Conservation (phyloP, 2,888 invertebrate genomes). For the Augiades crinisus region DNA sequence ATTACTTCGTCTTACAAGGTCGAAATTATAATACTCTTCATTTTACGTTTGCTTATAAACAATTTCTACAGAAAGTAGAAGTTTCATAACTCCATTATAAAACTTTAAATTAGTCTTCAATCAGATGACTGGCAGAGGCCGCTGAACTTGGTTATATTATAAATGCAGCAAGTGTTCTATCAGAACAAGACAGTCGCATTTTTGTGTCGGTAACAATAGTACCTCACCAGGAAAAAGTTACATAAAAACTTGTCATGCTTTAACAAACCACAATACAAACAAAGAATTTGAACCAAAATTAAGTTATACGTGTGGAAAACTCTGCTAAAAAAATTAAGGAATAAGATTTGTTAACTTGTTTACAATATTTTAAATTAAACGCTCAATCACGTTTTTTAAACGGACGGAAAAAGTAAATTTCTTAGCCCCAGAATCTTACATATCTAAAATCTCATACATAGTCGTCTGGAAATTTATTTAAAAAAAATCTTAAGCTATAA, state of each 20-base stretch:
- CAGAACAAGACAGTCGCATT: neutral
- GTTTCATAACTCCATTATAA: conserved; percentile 12
- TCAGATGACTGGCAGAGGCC: conserved; percentile 6
- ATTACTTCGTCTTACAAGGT: conserved; percentile 1
- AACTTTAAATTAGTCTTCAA: conserved; percentile 15
- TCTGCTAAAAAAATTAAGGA: too few relatives aligned
- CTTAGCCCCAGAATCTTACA: too few relatives aligned
- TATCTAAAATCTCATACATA: too few relatives aligned
- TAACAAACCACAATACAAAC: too few relatives aligned
- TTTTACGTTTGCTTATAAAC: conserved; percentile 15
- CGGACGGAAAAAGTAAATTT: too few relatives aligned
- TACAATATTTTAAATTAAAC: too few relatives aligned
- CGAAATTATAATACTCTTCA: conserved; percentile 5
- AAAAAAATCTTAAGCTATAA: too few relatives aligned
- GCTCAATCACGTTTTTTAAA: too few relatives aligned
- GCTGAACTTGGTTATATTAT: conserved; percentile 4
- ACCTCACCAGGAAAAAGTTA: neutral
- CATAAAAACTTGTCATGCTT: neutral
- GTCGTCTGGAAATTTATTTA: too few relatives aligned
- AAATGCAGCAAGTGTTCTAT: conserved; percentile 6
- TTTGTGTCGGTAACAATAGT: conserved; percentile 1
- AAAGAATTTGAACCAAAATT: too few relatives aligned
- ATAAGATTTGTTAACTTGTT: too few relatives aligned
- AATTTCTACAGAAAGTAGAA: conserved; percentile 9
- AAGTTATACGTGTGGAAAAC: too few relatives aligned